These are phyloP conservation scores for Drosophila athabasca DNA, from an alignment of 1,140 invertebrate species.

Conservation along the genomic window DNA sequence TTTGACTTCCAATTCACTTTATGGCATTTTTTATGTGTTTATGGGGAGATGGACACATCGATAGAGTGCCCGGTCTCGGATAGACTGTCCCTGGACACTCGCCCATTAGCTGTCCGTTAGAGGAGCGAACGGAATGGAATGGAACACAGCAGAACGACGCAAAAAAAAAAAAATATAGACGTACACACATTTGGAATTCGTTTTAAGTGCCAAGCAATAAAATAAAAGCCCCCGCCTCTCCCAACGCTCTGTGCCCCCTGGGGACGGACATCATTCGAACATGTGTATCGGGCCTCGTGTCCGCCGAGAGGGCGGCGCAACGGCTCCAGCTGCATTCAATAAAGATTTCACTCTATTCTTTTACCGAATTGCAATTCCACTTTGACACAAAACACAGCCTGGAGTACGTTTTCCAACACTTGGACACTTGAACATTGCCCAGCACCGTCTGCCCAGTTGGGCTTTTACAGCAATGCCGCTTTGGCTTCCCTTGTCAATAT, in stretches of 20 bases:
- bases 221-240: conserved; percentile 60
- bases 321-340: conserved; percentile 27
- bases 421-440: too few species aligned
- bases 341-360: background rate
- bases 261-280: conserved; percentile 1
- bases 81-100: background rate
- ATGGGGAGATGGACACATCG: conserved; percentile 65
- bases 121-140: conserved; percentile 8
- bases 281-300: background rate
- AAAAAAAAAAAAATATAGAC: conserved; percentile 8
- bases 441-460: too few species aligned
- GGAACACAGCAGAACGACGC: conserved; percentile 1
- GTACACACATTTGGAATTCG: conserved; percentile 66
- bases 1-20: conserved; percentile 82
- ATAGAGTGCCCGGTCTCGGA: conserved; percentile 18
- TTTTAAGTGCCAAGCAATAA: conserved; percentile 75
- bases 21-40: conserved; percentile 78
- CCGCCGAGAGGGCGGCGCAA: background rate
- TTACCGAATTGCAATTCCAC: too few species aligned
- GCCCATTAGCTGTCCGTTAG: conserved; percentile 25
- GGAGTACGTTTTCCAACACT: too few species aligned
- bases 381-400: conserved; percentile 1
- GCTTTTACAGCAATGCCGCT: too few species aligned
- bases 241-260: background rate
- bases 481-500: too few species aligned